phyloP scores from a whole-genome alignment of 1,140 invertebrate genomes.

The Drosophila mojavensis region DNA sequence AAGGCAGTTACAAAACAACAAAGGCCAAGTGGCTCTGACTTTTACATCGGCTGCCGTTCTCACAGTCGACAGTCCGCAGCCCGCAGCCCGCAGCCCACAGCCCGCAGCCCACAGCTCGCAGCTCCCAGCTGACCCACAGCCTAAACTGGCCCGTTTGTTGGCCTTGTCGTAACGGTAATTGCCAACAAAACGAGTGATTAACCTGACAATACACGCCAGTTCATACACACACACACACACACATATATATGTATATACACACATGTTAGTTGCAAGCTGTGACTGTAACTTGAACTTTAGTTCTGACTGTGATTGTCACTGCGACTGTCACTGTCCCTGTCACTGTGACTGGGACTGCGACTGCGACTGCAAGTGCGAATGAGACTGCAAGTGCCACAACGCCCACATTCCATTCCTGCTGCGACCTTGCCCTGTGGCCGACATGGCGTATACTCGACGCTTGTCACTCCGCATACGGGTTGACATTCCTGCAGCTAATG shows the following conservation, averaged over 20 bases:
- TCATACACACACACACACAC: conserved; percentile 7
- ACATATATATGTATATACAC: too few species aligned
- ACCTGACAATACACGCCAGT: conserved; percentile 64
- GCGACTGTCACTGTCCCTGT: too few species aligned
- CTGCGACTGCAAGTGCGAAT: too few species aligned
- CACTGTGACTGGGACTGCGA: too few species aligned
- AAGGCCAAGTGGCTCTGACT: conserved; percentile 65
- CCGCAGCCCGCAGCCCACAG: not conserved
- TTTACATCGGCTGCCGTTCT: conserved; percentile 18
- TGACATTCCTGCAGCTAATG: not conserved
- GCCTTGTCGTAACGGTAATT: conserved; percentile 69
- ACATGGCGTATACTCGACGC: not conserved
- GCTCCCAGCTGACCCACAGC: conserved; percentile 15
- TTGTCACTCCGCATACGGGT: not conserved
- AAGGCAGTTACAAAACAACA: conserved; percentile 45
- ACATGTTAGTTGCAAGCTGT: conserved; percentile 3
- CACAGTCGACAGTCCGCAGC: not conserved
- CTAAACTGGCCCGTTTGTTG: conserved; percentile 46
- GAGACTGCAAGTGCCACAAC: conserved; percentile 9
- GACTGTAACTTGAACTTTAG: not conserved
- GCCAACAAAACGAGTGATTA: conserved; percentile 80
- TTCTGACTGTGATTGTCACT: too few species aligned
- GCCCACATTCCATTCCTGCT: conserved; percentile 39
- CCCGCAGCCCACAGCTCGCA: not conserved
- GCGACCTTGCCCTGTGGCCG: conserved; percentile 55